These are phyloP conservation scores for Tetranychus piercei DNA, from an alignment of 2,888 invertebrate species.

Conservation along the genomic window DNA sequence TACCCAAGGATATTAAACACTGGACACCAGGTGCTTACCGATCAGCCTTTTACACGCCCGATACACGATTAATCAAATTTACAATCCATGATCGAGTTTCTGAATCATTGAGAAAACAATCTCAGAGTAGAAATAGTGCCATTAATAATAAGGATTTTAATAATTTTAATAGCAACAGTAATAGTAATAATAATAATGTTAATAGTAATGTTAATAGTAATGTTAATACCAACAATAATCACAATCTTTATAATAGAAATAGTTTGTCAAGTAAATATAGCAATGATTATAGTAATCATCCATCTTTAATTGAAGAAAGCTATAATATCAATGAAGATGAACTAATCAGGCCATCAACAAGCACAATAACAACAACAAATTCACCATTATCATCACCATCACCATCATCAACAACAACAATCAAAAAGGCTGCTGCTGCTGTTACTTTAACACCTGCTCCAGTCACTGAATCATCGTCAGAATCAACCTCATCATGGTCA, in stretches of 20 bases:
- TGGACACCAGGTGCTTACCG: constrained; percentile 4
- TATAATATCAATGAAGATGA: not conserved
- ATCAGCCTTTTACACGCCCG: constrained; percentile 5
- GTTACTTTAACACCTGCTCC: not conserved
- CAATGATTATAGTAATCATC: not conserved
- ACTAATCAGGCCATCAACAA: not conserved
- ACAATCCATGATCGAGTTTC: constrained; percentile 3
- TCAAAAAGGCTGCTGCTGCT: not conserved
- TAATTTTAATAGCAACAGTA: not conserved
- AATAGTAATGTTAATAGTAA: not conserved
- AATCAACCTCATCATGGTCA: not conserved
- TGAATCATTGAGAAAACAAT: not conserved
- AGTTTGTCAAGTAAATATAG: not conserved
- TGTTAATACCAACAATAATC: not conserved
- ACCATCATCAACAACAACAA: not conserved
- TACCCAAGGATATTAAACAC: constrained; percentile 7
- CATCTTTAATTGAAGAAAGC: not conserved
- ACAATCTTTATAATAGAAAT: not conserved
- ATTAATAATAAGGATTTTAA: not conserved
- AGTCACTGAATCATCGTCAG: not conserved
- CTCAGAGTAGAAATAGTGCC: not conserved
- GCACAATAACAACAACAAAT: not conserved
- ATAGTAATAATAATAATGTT: not conserved
- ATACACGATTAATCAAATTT: constrained; percentile 3
- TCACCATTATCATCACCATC: not conserved